Conservation (phyloP, 2,797 vertebrate species). For the Okamejei kenojei region DNA sequence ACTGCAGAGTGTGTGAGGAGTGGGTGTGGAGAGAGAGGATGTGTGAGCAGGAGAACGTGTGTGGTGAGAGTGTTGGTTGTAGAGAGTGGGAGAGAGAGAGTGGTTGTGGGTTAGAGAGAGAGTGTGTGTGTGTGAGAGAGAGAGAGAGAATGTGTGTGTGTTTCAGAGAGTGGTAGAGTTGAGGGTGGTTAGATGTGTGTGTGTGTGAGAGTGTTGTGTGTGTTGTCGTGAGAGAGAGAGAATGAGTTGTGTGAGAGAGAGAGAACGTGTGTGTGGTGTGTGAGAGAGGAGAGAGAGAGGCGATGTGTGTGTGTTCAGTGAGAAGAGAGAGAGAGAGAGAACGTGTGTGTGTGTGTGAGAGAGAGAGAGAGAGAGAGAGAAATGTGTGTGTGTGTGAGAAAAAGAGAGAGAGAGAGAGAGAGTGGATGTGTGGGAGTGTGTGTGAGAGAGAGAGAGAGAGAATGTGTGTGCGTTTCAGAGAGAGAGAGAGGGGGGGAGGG, state of each 20-base stretch:
- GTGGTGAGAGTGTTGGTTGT: neutral
- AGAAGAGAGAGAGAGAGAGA: too few species aligned
- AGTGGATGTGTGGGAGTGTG: too few species aligned
- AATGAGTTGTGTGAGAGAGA: too few species aligned
- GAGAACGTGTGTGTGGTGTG: too few species aligned
- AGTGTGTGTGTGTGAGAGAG: neutral
- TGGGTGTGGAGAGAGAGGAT: neutral
- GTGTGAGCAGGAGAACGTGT: neutral
- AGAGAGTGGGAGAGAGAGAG: neutral
- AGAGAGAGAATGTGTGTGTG: neutral
- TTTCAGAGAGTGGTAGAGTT: neutral
- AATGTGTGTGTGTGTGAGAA: too few species aligned
- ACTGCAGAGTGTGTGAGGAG: neutral
- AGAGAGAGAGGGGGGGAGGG: neutral
- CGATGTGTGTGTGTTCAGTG: too few species aligned
- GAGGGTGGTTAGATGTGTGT: neutral
- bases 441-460: neutral
- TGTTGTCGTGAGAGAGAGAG: too few species aligned
- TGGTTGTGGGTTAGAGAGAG: neutral
- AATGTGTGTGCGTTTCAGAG: too few species aligned
- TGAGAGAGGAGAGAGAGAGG: too few species aligned
- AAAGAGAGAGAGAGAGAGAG: neutral
- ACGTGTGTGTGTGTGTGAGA: too few species aligned
- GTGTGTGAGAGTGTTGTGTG: too few species aligned
- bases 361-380: too few species aligned